A percentile compares a stretch with the other conserved stretches of the same genome.
Conservation (phyloP, 1,140 invertebrate genomes). For the Drosophila sturtevanti region DNA sequence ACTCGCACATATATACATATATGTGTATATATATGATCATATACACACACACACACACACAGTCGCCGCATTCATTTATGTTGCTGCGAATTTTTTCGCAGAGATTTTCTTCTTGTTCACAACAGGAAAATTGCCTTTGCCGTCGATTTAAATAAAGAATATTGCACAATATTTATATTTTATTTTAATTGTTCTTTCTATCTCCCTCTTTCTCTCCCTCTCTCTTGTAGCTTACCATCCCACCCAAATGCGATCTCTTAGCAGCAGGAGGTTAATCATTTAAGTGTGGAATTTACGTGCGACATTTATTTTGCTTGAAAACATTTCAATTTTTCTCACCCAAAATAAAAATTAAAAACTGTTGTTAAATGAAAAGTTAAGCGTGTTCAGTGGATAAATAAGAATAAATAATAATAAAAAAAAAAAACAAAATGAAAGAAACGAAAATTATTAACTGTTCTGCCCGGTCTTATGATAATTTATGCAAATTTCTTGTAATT, state of each 20-base stretch:
- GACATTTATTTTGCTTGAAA: conserved; percentile 61
- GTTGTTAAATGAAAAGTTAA: conserved; percentile 6
- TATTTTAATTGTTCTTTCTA: conserved; percentile 65
- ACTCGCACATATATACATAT: conserved; percentile 13
- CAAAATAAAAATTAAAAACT: neutral
- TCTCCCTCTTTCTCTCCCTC: conserved; percentile 11
- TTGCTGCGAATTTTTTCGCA: conserved; percentile 58
- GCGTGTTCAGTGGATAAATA: neutral
- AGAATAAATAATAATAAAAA: neutral
- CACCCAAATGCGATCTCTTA: neutral
- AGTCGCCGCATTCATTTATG: conserved; percentile 65
- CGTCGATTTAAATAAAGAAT: conserved; percentile 31
- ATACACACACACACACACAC: neutral
- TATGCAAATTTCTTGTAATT: conserved; percentile 3
- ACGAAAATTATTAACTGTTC: too few relatives aligned
- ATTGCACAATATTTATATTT: conserved; percentile 77
- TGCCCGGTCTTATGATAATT: neutral
- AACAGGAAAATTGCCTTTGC: conserved; percentile 51
- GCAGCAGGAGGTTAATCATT: conserved; percentile 51
- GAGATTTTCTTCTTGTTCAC: conserved; percentile 37
- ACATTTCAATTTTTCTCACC: conserved; percentile 43
- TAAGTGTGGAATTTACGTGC: conserved; percentile 58
- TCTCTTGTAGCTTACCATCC: neutral
- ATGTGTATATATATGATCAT: conserved; percentile 18
- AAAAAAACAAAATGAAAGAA: too few relatives aligned